Conservation (phyloP, 2,797 vertebrate genomes). For the Danio kyathit region DNA sequence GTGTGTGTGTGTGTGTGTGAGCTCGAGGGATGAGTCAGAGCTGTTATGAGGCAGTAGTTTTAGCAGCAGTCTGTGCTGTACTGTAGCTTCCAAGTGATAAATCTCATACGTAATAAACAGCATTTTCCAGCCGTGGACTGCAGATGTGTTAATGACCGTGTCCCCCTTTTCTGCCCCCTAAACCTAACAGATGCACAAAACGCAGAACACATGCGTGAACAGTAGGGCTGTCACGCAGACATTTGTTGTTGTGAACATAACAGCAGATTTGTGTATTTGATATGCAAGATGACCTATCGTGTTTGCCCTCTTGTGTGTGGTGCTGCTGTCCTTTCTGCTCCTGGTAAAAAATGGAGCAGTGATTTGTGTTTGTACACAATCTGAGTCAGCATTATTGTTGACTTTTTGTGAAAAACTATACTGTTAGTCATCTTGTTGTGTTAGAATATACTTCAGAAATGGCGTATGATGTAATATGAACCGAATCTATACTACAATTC, state of each 20-base stretch:
- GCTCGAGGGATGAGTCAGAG: conserved; percentile 42
- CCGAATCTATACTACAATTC: not conserved
- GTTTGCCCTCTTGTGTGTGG: not conserved
- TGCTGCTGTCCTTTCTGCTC: not conserved
- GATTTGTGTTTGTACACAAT: not conserved
- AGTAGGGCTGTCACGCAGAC: not conserved
- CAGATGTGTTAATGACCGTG: conserved; percentile 40
- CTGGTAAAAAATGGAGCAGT: not conserved
- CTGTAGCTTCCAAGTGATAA: conserved; percentile 35
- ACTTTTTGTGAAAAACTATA: not conserved
- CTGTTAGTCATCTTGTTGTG: not conserved
- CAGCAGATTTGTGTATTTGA: conserved; percentile 6
- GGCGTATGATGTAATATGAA: not conserved
- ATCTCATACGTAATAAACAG: conserved; percentile 34
- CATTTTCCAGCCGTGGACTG: conserved; percentile 14
- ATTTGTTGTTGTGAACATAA: conserved; percentile 7
- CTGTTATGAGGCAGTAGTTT: conserved; percentile 45
- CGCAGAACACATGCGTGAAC: conserved; percentile 21
- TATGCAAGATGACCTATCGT: conserved; percentile 1
- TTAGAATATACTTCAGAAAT: not conserved
- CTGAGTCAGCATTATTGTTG: not conserved
- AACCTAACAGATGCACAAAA: not conserved
- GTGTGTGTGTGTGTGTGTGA: not conserved
- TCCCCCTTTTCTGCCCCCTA: conserved; percentile 5
- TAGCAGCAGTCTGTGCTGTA: conserved; percentile 33